Evolutionary conservation across 2,113 vertebrate genomes (phyloP).

Genomic region (Elephas maximus): DNA sequence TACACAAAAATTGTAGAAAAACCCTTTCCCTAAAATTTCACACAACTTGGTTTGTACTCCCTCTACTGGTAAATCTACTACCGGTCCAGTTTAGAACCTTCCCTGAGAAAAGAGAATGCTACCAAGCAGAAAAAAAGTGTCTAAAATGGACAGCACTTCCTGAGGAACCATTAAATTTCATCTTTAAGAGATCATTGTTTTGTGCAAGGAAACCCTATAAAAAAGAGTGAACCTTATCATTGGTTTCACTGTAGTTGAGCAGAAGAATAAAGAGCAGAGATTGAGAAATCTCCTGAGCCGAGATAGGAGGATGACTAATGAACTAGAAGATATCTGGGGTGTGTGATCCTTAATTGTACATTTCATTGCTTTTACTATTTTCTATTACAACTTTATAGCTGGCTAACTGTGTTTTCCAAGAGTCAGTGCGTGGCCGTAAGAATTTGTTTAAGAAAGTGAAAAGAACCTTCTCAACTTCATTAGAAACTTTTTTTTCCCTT

Average conservation of each 20-base stretch:
- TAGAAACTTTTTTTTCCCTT: constrained; percentile 70
- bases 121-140: constrained; percentile 10
- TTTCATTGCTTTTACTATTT: constrained; percentile 85
- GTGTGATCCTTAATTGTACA: constrained; percentile 84
- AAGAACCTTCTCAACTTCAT: constrained; percentile 74
- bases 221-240: constrained; percentile 81
- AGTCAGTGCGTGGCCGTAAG: constrained; percentile 58
- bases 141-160: constrained; percentile 67
- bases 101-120: constrained; percentile 6
- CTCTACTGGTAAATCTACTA: constrained; percentile 63
- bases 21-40: not conserved
- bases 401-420: constrained; percentile 73
- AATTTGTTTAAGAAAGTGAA: constrained; percentile 77
- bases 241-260: constrained; percentile 57
- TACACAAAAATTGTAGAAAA: not conserved
- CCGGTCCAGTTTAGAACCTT: not conserved
- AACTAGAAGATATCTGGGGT: constrained; percentile 81
- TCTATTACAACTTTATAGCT: constrained; percentile 80
- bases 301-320: constrained; percentile 80
- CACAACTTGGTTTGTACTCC: constrained; percentile 65
- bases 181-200: constrained; percentile 81
- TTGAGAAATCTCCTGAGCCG: constrained; percentile 69
- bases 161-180: constrained; percentile 77
- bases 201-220: constrained; percentile 79
- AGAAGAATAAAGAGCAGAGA: constrained; percentile 68